These are phyloP conservation scores for Platycheirus rosarum DNA, from an alignment of 2,888 invertebrate species.

Conservation along the genomic window DNA sequence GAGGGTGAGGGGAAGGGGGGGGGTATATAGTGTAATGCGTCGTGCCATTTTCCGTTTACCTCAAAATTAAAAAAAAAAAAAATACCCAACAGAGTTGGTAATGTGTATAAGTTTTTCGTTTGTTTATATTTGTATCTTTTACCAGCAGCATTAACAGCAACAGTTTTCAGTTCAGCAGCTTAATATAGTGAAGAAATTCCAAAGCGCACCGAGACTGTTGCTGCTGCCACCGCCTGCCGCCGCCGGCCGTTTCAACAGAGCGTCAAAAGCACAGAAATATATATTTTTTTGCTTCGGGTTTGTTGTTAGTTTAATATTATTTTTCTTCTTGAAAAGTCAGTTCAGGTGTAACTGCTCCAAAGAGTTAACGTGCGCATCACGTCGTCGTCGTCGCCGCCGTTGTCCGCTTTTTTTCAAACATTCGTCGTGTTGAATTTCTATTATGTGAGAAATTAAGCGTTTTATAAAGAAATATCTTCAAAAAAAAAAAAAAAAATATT, in stretches of 20 bases:
- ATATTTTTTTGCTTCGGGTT: constrained; percentile 22
- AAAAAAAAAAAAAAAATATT: not conserved
- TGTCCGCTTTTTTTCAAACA: constrained; percentile 8
- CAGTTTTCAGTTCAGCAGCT: constrained; percentile 47
- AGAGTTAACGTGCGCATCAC: constrained; percentile 72
- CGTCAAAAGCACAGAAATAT: constrained; percentile 61
- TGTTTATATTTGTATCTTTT: constrained; percentile 52
- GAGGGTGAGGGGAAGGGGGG: constrained; percentile 26
- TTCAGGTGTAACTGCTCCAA: constrained; percentile 73
- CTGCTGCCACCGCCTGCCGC: constrained; percentile 14
- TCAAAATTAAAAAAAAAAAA: constrained; percentile 21
- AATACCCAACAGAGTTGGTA: constrained; percentile 20
- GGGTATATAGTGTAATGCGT: constrained; percentile 30
- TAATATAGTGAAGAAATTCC: constrained; percentile 53
- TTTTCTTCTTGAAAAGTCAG: constrained; percentile 64
- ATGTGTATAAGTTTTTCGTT: constrained; percentile 34
- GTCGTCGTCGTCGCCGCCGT: constrained; percentile 42
- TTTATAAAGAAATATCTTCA: no score
- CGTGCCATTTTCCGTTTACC: constrained; percentile 51
- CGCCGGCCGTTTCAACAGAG: no score
- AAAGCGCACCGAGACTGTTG: constrained; percentile 49
- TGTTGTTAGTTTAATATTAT: constrained; percentile 51
- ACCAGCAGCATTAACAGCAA: constrained; percentile 39
- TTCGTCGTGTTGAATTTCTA: not conserved
- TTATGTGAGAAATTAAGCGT: not conserved